These are phyloP conservation scores for Coptotermes formosanus DNA, from an alignment of 1,140 invertebrate species.

Conservation along the genomic window DNA sequence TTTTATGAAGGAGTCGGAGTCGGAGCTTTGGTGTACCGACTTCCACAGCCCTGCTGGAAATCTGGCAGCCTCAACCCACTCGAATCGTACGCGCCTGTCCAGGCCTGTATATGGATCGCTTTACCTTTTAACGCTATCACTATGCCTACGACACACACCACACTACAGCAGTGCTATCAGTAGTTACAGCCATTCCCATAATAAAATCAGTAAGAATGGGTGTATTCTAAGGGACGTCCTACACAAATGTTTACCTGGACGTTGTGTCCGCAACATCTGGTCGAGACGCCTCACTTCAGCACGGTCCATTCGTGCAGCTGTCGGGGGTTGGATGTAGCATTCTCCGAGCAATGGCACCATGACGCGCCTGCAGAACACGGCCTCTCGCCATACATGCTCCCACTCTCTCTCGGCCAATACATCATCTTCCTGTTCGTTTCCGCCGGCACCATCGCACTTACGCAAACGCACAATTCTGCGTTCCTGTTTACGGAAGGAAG, in stretches of 20 bases:
- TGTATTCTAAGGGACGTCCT: not conserved
- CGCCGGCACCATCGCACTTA: conserved; percentile 42
- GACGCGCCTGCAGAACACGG: conserved; percentile 47
- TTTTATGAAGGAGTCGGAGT: no score
- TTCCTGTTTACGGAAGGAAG: conserved; percentile 40
- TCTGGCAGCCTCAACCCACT: no score
- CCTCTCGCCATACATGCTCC: conserved; percentile 44
- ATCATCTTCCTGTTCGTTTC: conserved; percentile 23
- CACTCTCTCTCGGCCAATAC: conserved; percentile 39
- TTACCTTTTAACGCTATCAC: no score
- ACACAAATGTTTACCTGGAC: conserved; percentile 43
- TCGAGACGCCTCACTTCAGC: conserved; percentile 40
- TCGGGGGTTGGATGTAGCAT: conserved; percentile 41
- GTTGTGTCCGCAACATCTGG: conserved; percentile 39
- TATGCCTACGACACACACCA: no score
- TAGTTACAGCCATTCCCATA: conserved; percentile 39
- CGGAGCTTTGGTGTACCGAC: no score
- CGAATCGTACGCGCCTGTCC: no score
- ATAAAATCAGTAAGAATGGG: no score
- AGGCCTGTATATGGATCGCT: no score
- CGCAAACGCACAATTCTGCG: conserved; percentile 48
- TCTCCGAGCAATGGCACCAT: conserved; percentile 48
- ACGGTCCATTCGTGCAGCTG: conserved; percentile 38
- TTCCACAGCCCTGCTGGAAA: no score
- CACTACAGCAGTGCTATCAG: not conserved